Conservation (phyloP, 2,888 invertebrate species). For the Megaustenia siamemsis region DNA sequence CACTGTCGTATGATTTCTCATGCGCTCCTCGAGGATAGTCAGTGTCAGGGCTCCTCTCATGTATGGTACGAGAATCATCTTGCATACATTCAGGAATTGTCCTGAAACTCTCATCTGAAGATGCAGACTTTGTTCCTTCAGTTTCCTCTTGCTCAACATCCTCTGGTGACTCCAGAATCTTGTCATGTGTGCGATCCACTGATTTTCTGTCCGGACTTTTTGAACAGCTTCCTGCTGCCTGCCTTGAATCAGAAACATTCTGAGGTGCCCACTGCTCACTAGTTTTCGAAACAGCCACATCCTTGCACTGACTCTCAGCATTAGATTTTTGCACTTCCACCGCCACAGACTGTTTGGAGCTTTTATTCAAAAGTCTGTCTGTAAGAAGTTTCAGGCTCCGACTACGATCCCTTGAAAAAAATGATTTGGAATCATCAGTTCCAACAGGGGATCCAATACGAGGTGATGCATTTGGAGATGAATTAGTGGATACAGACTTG, state of each 20-base stretch:
- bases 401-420: constrained; percentile 69
- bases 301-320: constrained; percentile 16
- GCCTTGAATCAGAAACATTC: not conserved
- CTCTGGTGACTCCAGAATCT: constrained; percentile 51
- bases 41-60: constrained; percentile 55
- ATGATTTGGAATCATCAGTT: constrained; percentile 62
- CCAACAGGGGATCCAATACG: constrained; percentile 67
- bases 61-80: constrained; percentile 28
- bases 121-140: constrained; percentile 47
- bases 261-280: constrained; percentile 34
- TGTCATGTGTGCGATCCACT: constrained; percentile 45
- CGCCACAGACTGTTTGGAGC: constrained; percentile 40
- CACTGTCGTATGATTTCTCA: constrained; percentile 58
- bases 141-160: constrained; percentile 47
- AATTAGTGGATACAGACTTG: constrained; percentile 71
- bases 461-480: constrained; percentile 72
- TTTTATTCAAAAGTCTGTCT: constrained; percentile 69
- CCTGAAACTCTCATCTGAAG: constrained; percentile 52
- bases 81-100: constrained; percentile 42
- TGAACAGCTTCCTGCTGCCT: constrained; percentile 29
- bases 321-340: not conserved
- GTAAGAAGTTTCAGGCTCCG: constrained; percentile 73
- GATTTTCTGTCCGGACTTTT: constrained; percentile 51
- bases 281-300: constrained; percentile 39
- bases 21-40: constrained; percentile 41